A percentile compares a stretch with the other conserved stretches of the same genome.
Evolutionary conservation across 2,888 invertebrate genomes (phyloP).

Genomic region (Acleris holmiana): DNA sequence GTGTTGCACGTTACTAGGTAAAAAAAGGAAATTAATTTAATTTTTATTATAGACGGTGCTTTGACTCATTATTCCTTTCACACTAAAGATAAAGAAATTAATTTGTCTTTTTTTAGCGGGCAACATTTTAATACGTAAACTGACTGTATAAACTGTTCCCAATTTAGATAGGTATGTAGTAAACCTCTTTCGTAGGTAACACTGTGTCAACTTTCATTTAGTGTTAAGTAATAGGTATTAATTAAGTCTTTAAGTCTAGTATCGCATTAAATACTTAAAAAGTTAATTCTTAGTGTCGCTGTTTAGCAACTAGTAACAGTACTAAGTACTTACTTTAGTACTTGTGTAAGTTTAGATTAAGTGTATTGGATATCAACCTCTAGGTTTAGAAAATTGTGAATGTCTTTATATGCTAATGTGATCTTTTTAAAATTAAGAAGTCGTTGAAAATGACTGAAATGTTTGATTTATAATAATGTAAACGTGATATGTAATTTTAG

Average conservation of each 20-base stretch:
- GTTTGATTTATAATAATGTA: constrained; percentile 16
- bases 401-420: too few species aligned
- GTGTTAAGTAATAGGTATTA: constrained; percentile 1
- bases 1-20: too few species aligned
- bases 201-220: constrained; percentile 25
- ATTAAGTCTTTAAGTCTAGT: constrained; percentile 18
- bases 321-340: constrained; percentile 32
- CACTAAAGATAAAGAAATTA: too few species aligned
- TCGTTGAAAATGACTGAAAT: constrained; percentile 26
- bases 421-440: neutral
- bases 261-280: constrained; percentile 17
- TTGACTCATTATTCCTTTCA: too few species aligned
- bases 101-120: too few species aligned
- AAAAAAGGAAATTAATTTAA: too few species aligned
- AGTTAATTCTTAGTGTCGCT: constrained; percentile 22
- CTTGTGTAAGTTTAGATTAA: constrained; percentile 9
- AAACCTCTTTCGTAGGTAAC: constrained; percentile 6
- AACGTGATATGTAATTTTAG: constrained; percentile 26
- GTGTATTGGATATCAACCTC: constrained; percentile 7
- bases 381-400: too few species aligned
- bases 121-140: too few species aligned
- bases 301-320: constrained; percentile 16
- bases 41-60: too few species aligned
- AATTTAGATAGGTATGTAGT: too few species aligned
- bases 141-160: too few species aligned